These are phyloP conservation scores for Cerastis rubricosa DNA, from an alignment of 2,888 invertebrate genomes.

Conservation along the genomic window DNA sequence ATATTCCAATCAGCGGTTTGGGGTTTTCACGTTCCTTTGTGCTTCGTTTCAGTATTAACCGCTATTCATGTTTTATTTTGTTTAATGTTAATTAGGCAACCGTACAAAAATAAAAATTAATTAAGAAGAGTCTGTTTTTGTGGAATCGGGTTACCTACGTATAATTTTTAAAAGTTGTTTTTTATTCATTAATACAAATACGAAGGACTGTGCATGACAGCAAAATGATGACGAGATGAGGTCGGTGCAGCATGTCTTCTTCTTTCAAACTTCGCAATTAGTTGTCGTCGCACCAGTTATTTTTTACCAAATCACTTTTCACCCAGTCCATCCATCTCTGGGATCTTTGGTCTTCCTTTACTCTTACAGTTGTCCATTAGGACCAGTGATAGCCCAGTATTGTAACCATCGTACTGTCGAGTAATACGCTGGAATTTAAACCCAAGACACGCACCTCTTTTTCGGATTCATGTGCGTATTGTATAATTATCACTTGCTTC, in stretches of 20 bases:
- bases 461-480: too few relatives aligned
- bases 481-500: too few relatives aligned
- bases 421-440: too few relatives aligned
- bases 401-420: too few relatives aligned
- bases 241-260: neutral
- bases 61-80: constrained; percentile 29
- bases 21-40: constrained; percentile 29
- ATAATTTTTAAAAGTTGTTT: neutral
- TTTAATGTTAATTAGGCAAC: constrained; percentile 22
- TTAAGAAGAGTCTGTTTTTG: neutral
- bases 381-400: too few relatives aligned
- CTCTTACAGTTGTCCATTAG: neutral
- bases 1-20: constrained; percentile 44
- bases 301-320: neutral
- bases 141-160: neutral
- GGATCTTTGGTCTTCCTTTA: neutral
- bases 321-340: neutral
- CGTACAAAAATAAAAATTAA: neutral
- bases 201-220: neutral
- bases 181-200: neutral
- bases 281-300: neutral
- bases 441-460: too few relatives aligned
- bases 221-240: neutral
- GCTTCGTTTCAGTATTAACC: constrained; percentile 12
- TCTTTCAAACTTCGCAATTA: neutral